Conservation (phyloP, 2,113 vertebrate genomes). For the Macroglossus sobrinus region DNA sequence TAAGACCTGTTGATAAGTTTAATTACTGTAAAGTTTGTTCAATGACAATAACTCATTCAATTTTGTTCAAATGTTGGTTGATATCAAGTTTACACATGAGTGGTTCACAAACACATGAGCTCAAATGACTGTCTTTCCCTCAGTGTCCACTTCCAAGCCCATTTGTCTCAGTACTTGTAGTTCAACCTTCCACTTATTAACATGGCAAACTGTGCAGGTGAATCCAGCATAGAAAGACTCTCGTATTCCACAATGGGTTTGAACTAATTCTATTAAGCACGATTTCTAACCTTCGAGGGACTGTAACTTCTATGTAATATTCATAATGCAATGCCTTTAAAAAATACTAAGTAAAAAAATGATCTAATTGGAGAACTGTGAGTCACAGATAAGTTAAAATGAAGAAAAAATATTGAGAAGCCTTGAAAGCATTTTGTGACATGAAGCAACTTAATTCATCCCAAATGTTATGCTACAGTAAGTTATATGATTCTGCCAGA, state of each 20-base stretch:
- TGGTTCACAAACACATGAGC: background rate
- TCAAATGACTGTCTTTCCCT: background rate
- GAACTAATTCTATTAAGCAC: background rate
- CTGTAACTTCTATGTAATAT: background rate
- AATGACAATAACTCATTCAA: background rate
- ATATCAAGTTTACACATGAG: background rate
- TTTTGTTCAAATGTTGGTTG: background rate
- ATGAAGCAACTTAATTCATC: slow-evolving; percentile 77
- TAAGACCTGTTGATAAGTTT: background rate
- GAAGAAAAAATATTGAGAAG: slow-evolving; percentile 66
- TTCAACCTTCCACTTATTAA: background rate
- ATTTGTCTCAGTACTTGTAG: background rate
- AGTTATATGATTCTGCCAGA: slow-evolving; percentile 78
- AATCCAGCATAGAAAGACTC: background rate
- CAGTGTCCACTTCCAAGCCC: background rate
- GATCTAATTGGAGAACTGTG: slow-evolving; percentile 57
- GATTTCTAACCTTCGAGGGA: slow-evolving; percentile 22
- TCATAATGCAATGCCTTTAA: slow-evolving; percentile 51
- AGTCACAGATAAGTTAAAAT: slow-evolving; percentile 64
- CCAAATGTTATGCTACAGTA: slow-evolving; percentile 76
- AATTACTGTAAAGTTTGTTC: background rate
- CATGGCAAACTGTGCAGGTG: background rate
- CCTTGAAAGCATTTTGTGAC: slow-evolving; percentile 69
- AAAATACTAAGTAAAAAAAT: slow-evolving; percentile 53
- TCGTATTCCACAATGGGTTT: background rate